These are phyloP conservation scores for Salpingus planirostris DNA, from an alignment of 2,888 invertebrate species.

Conservation along the genomic window DNA sequence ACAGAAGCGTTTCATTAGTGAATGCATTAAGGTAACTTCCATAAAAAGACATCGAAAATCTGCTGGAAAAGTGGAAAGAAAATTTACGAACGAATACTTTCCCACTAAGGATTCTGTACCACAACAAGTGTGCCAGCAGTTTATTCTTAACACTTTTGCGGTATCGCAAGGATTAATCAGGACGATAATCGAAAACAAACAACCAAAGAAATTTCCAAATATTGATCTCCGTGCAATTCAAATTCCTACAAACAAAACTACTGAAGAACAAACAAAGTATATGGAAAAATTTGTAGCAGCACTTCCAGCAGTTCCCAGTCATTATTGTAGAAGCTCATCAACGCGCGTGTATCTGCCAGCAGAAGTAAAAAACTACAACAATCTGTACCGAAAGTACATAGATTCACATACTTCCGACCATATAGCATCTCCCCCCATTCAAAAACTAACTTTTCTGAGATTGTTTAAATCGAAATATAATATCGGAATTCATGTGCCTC, in stretches of 20 bases:
- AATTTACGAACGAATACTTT: slow-evolving; percentile 1
- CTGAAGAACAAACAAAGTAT: no score
- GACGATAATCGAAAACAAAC: no score
- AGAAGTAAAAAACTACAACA: background rate
- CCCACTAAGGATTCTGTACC: background rate
- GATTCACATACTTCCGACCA: background rate
- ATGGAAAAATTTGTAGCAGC: no score
- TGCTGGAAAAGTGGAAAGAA: background rate
- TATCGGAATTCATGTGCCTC: slow-evolving; percentile 15
- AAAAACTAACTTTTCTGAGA: background rate
- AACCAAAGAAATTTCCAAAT: no score
- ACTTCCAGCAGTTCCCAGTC: background rate
- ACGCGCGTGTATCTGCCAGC: background rate
- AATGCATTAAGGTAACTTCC: background rate
- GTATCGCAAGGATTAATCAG: no score
- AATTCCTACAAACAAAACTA: no score
- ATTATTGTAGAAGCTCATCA: background rate
- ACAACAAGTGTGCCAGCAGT: slow-evolving; percentile 1
- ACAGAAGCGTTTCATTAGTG: slow-evolving; percentile 1
- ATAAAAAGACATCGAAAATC: slow-evolving; percentile 1
- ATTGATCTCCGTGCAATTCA: no score
- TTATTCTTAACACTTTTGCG: slow-evolving; percentile 1
- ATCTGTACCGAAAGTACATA: background rate
- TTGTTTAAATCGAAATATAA: slow-evolving; percentile 9
- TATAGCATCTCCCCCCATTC: background rate